Evolutionary conservation across 2,113 vertebrate species (phyloP), one percentile per base, ranked within the genome.

Genomic region (Lophochroa leadbeateri): DNA sequence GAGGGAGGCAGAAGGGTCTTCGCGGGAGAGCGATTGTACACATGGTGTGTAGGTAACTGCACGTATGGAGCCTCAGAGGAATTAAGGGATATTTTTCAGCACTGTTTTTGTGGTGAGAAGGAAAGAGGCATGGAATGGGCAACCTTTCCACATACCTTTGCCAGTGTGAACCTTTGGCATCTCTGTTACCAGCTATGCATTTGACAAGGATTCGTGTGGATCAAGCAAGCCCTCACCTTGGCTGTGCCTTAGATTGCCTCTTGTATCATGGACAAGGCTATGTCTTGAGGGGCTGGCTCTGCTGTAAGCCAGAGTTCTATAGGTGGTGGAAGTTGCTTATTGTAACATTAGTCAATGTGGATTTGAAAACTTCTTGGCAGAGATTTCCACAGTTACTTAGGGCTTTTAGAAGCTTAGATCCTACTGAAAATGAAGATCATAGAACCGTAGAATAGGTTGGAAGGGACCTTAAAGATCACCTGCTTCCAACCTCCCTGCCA

Each of bases 1-100:
- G 37, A 37, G 47, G 52, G 47, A 74, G 58, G 65, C 76, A 75
- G 64, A 71, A 81, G 50, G 60, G 41, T 25, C 1, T 1, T 17
- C 0, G 2, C 0, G 0, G 53, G 55, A 78, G 25, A 87, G 49
- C 0, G 1, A 2, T 13, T 33, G 15, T 53, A 4, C 1, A 3
- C 28, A 14, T 46, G 53, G 35, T 1, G 1, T 55, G 43, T 35
- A 69, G 77, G 61, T 91, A 57, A n/a, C 23, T 23, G 57, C 2
- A 1, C n/a, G 25, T 65, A 11, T 29, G 44, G 43, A 65, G 18
- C 58, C 58, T 75, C 9, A 24, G 16, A 91, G 58, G 33, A 46
- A 21, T 50, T 41, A 46, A 49, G 23, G 17, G 37, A 6, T 50
- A 21, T 13, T 83, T 82, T 88, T 76, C 63, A 20, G 9, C 11